phyloP scores from a whole-genome alignment of 2,888 invertebrate species.

The Elegia similella region DNA sequence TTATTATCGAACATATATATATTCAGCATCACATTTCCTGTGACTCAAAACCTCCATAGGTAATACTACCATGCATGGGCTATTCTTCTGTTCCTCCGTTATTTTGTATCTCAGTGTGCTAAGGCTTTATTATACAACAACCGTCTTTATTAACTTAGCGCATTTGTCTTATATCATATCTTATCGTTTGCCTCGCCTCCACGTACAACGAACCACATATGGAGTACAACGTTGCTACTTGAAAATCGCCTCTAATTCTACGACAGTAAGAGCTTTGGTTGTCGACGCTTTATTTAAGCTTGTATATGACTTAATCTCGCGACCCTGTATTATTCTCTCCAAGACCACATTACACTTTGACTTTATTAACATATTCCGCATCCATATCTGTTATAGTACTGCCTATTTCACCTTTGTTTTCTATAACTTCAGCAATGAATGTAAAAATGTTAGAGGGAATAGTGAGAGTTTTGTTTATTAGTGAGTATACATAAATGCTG shows the following conservation, averaged over 20 bases:
- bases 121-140: conserved; percentile 53
- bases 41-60: no score
- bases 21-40: no score
- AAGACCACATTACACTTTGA: neutral
- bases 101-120: conserved; percentile 28
- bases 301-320: conserved; percentile 34
- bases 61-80: neutral
- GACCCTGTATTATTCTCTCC: conserved; percentile 26
- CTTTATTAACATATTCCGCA: neutral
- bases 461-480: conserved; percentile 18
- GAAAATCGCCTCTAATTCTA: neutral
- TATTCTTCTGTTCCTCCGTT: neutral
- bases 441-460: conserved; percentile 4
- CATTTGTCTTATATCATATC: conserved; percentile 55
- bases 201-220: neutral
- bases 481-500: conserved; percentile 30
- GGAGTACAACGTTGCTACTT: neutral
- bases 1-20: no score
- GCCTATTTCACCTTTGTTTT: neutral
- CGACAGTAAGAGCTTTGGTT: neutral
- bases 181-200: conserved; percentile 36
- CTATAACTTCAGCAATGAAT: conserved; percentile 22
- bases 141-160: conserved; percentile 63
- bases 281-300: conserved; percentile 24
- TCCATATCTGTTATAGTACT: neutral